phyloP scores from a whole-genome alignment of 2,888 invertebrate genomes.

The Harmothoe impar region DNA sequence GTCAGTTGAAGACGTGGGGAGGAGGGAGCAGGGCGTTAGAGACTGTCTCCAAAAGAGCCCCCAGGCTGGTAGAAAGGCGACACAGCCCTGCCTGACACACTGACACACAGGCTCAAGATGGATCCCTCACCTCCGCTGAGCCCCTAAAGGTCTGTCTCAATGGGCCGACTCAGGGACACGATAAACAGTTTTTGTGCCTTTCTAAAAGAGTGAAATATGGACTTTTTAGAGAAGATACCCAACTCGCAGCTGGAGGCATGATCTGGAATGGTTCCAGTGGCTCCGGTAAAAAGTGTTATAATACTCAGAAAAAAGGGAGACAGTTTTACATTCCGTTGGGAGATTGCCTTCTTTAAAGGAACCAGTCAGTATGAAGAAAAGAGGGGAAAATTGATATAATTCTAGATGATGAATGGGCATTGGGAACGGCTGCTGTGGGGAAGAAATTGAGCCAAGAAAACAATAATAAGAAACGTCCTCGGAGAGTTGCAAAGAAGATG shows the following conservation, averaged over 20 bases:
- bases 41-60: neutral
- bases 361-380: neutral
- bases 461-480: slow-evolving; percentile 15
- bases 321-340: neutral
- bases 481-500: slow-evolving; percentile 12
- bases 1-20: neutral
- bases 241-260: neutral
- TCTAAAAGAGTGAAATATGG: slow-evolving; percentile 13
- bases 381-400: slow-evolving; percentile 53
- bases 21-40: neutral
- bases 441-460: neutral
- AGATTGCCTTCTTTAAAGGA: slow-evolving; percentile 14
- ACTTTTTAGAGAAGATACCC: neutral
- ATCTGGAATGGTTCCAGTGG: slow-evolving; percentile 4
- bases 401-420: slow-evolving; percentile 44
- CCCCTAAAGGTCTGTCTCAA: slow-evolving; percentile 19
- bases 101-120: slow-evolving; percentile 9
- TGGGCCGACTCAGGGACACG: neutral
- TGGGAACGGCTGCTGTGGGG: slow-evolving; percentile 17
- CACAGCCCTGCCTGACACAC: slow-evolving; percentile 4
- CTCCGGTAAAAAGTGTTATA: neutral
- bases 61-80: neutral
- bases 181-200: neutral
- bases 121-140: neutral
- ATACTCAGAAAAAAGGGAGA: neutral